A percentile compares a stretch with the other conserved stretches of the same genome.
phyloP scores from a whole-genome alignment of 2,888 invertebrate species.

The Mesochorus sp. region DNA sequence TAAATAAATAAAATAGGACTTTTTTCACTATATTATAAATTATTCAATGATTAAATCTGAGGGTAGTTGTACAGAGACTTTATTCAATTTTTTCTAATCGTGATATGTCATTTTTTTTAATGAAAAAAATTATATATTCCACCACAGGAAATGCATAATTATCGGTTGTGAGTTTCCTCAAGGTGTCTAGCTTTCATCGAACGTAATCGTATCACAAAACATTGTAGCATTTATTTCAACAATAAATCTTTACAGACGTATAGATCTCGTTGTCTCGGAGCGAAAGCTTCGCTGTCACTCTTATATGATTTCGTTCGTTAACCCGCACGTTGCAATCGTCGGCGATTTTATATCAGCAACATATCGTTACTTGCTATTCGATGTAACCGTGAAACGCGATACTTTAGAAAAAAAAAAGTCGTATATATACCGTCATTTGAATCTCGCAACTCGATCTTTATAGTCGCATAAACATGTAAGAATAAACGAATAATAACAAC shows the following conservation, averaged over 20 bases:
- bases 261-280: slow-evolving; percentile 5
- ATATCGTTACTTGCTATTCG: slow-evolving; percentile 25
- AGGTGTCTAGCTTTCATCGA: background rate
- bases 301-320: slow-evolving; percentile 49
- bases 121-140: background rate
- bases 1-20: no score
- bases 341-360: slow-evolving; percentile 28
- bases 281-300: slow-evolving; percentile 40
- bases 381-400: slow-evolving; percentile 64
- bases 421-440: slow-evolving; percentile 41
- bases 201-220: background rate
- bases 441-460: slow-evolving; percentile 30
- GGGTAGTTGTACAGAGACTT: background rate
- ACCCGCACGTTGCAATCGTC: slow-evolving; percentile 47
- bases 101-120: background rate
- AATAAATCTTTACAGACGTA: background rate
- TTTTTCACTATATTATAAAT: no score
- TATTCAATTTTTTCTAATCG: background rate
- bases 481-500: slow-evolving; percentile 9
- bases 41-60: no score
- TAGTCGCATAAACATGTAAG: background rate
- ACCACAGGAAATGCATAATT: no score
- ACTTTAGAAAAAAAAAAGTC: slow-evolving; percentile 40
- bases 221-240: background rate
- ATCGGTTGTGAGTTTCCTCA: no score